Percentiles rank a stretch among this genome's conserved stretches.
These are phyloP conservation scores for Ptychodera flava DNA, from an alignment of 35 echinoderm and acorn worm species.

Conservation along the genomic window DNA sequence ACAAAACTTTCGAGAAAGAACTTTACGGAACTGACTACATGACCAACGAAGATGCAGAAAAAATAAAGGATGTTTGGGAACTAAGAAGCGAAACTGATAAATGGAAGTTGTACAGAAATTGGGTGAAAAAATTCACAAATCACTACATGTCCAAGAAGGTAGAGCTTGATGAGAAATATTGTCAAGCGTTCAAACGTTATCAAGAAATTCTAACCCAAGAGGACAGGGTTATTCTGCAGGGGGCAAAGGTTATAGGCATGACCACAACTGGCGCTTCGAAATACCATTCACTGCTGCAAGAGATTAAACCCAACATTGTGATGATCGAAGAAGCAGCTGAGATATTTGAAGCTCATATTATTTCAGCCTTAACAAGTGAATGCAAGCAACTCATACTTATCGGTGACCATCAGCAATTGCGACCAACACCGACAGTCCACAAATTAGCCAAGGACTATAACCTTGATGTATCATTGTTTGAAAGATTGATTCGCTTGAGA, in stretches of 20 bases:
- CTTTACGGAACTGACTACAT: conserved; percentile 9
- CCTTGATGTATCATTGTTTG: conserved; percentile 61
- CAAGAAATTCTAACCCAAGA: conserved; percentile 7
- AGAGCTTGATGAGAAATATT: neutral
- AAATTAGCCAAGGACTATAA: conserved; percentile 46
- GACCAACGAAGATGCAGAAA: conserved; percentile 17
- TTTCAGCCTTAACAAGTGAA: conserved; percentile 42
- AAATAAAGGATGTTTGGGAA: conserved; percentile 11
- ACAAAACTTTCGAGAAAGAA: neutral
- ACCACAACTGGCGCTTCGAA: conserved; percentile 67
- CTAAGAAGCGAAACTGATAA: neutral
- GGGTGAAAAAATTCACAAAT: conserved; percentile 11
- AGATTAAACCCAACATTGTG: conserved; percentile 39
- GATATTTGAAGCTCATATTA: conserved; percentile 57
- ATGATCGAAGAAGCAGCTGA: conserved; percentile 73
- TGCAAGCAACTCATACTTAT: conserved; percentile 74
- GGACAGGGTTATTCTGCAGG: neutral
- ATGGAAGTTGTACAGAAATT: conserved; percentile 42
- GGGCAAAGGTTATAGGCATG: conserved; percentile 30
- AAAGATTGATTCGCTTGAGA: conserved; percentile 39
- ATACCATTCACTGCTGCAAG: conserved; percentile 21
- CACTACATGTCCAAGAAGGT: neutral
- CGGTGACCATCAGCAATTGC: conserved; percentile 60
- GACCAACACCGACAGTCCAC: conserved; percentile 50
- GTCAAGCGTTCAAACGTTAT: neutral